phyloP scores from a whole-genome alignment of 2,113 vertebrate genomes.

The Neofelis nebulosa region DNA sequence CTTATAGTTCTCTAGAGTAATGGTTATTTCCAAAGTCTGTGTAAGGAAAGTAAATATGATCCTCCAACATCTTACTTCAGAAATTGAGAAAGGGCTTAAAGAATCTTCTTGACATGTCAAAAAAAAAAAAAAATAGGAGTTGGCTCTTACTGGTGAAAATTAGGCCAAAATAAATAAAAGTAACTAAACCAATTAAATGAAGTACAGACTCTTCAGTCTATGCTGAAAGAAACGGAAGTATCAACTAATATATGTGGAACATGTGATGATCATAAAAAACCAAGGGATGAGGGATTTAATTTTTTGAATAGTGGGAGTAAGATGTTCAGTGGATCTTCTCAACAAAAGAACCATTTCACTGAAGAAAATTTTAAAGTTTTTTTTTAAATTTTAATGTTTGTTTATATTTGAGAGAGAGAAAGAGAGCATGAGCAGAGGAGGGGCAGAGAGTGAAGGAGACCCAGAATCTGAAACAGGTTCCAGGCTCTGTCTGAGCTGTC shows the following conservation, averaged over 20 bases:
- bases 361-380: neutral
- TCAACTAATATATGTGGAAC: neutral
- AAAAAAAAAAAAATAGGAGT: neutral
- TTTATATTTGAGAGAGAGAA: no score
- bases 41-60: neutral
- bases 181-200: neutral
- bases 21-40: neutral
- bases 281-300: neutral
- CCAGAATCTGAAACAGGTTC: no score
- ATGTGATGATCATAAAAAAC: neutral
- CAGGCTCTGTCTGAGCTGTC: no score
- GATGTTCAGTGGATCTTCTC: neutral
- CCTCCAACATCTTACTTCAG: neutral
- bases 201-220: neutral
- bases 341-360: neutral
- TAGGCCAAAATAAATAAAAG: constrained; percentile 15
- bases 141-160: neutral
- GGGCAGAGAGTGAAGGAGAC: no score
- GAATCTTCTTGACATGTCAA: neutral
- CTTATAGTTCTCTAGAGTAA: neutral
- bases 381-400: no score
- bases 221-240: neutral
- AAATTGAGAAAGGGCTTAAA: neutral
- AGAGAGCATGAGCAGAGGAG: no score
- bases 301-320: neutral